phyloP scores from a whole-genome alignment of 2,888 invertebrate species.

The Beris chalybata region DNA sequence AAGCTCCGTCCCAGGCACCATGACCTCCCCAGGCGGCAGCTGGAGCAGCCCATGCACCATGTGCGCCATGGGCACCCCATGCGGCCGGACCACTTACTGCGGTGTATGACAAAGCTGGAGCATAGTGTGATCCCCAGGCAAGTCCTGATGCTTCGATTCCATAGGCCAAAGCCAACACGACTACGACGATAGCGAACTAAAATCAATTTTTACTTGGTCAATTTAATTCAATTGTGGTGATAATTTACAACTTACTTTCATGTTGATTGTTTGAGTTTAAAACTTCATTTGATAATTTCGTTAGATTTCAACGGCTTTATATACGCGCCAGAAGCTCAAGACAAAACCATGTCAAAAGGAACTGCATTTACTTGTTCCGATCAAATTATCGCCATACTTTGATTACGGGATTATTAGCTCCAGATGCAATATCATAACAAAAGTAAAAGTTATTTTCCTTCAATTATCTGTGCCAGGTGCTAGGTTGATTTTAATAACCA shows the following conservation, averaged over 20 bases:
- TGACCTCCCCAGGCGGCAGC: constrained; percentile 18
- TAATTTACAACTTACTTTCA: constrained; percentile 49
- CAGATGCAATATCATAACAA: background rate
- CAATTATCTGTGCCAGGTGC: too few species aligned
- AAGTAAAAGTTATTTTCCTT: constrained; percentile 28
- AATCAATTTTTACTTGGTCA: background rate
- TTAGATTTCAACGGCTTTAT: too few species aligned
- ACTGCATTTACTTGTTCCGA: background rate
- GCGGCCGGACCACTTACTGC: constrained; percentile 36
- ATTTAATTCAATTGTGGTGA: too few species aligned
- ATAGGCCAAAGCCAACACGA: constrained; percentile 45
- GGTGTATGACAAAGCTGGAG: constrained; percentile 35
- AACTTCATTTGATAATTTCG: constrained; percentile 4
- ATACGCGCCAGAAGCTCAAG: background rate
- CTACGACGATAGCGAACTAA: constrained; percentile 48
- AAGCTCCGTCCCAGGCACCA: constrained; percentile 19
- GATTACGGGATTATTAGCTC: too few species aligned
- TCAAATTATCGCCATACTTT: too few species aligned
- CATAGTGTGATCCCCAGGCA: constrained; percentile 35
- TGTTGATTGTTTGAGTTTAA: constrained; percentile 44
- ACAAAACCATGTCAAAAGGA: background rate
- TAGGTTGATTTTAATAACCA: background rate
- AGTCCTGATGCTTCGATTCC: constrained; percentile 42
- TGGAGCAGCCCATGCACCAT: background rate
- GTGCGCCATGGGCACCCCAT: constrained; percentile 28